Conservation (phyloP, 2,797 vertebrate genomes). For the Echiichthys vipera region DNA sequence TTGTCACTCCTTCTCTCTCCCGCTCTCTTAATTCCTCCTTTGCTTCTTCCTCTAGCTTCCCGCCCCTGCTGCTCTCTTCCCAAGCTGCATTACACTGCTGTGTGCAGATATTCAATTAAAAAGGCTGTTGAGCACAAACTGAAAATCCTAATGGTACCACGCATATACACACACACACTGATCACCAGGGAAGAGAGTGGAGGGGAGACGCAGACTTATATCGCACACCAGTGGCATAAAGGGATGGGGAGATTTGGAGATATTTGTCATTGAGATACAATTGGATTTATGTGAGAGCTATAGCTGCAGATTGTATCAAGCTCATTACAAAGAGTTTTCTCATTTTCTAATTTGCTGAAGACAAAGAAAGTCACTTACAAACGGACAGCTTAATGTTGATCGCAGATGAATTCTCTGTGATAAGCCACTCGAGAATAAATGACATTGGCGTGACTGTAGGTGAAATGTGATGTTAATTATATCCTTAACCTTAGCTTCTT, state of each 20-base stretch:
- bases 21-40: constrained; percentile 21
- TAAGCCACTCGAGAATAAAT: constrained; percentile 12
- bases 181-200: constrained; percentile 2
- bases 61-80: constrained; percentile 2
- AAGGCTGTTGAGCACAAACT: constrained; percentile 43
- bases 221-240: constrained; percentile 49
- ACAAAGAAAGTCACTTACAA: neutral
- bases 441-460: neutral
- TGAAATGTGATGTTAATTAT: neutral
- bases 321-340: constrained; percentile 3
- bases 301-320: constrained; percentile 14
- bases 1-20: neutral
- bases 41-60: constrained; percentile 9
- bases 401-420: constrained; percentile 10
- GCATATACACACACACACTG: neutral
- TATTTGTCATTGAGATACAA: constrained; percentile 31
- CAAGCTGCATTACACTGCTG: constrained; percentile 54
- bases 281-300: constrained; percentile 25
- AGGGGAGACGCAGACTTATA: constrained; percentile 42
- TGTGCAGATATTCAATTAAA: constrained; percentile 76
- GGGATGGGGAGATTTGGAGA: constrained; percentile 24
- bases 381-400: neutral
- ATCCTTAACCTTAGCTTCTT: neutral
- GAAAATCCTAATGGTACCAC: constrained; percentile 21
- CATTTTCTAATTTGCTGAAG: constrained; percentile 24